A percentile compares a stretch with the other conserved stretches of the same genome.
Evolutionary conservation across 2,888 invertebrate genomes (phyloP).

Genomic region (Rotaria magnacalcarata): DNA sequence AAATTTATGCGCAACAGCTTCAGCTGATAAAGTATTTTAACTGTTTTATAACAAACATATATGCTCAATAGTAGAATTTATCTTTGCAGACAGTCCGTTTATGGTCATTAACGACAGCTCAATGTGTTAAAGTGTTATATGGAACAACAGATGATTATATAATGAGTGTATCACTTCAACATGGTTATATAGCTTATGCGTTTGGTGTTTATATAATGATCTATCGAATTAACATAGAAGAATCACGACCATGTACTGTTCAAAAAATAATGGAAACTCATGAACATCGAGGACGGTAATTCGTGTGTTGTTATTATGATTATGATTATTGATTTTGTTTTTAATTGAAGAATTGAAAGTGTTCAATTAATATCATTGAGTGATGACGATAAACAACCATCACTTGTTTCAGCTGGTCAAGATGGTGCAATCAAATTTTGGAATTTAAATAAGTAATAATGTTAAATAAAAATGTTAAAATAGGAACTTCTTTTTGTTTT

Average conservation of each 20-base stretch:
- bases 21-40: slow-evolving; percentile 53
- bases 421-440: slow-evolving; percentile 55
- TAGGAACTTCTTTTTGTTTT: no score
- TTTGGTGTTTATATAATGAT: neutral
- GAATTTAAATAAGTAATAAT: slow-evolving; percentile 48
- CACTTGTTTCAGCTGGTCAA: slow-evolving; percentile 54
- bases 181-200: neutral
- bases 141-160: neutral
- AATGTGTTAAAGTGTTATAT: neutral
- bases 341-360: slow-evolving; percentile 51
- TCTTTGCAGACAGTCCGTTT: neutral
- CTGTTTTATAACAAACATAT: neutral
- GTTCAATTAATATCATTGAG: slow-evolving; percentile 51
- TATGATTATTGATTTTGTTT: neutral
- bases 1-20: slow-evolving; percentile 52
- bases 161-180: neutral
- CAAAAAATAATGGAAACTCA: slow-evolving; percentile 3
- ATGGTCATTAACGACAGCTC: neutral
- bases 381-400: slow-evolving; percentile 49
- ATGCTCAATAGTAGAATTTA: no score
- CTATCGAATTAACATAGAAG: neutral
- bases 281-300: slow-evolving; percentile 6
- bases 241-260: neutral
- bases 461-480: no score
- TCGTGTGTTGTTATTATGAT: neutral